These are phyloP conservation scores for Stenchaetothrips biformis DNA, from an alignment of 2,888 invertebrate genomes.

Conservation along the genomic window DNA sequence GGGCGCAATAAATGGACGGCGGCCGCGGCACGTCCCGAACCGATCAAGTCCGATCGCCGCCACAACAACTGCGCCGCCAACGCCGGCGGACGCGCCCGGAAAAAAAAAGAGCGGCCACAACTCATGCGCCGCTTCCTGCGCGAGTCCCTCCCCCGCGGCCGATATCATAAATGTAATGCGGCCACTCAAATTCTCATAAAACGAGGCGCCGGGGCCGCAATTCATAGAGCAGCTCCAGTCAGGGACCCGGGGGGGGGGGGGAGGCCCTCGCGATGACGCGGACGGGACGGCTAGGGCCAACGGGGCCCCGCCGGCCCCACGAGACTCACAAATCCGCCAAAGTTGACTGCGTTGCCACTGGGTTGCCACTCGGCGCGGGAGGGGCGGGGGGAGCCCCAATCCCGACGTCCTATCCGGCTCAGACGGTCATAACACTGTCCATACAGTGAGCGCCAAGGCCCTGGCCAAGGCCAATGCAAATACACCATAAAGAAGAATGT, in stretches of 20 bases:
- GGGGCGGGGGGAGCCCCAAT: background rate
- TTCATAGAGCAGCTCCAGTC: background rate
- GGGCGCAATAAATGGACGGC: no score
- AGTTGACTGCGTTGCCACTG: background rate
- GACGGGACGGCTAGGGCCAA: background rate
- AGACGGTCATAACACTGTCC: constrained; percentile 1
- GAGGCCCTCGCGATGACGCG: background rate
- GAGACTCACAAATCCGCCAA: constrained; percentile 19
- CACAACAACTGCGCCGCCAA: background rate
- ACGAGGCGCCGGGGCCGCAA: background rate
- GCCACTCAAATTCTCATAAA: background rate
- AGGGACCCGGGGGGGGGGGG: background rate
- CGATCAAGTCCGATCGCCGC: background rate
- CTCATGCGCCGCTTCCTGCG: background rate
- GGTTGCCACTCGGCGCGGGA: background rate
- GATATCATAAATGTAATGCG: background rate
- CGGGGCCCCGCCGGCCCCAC: constrained; percentile 3
- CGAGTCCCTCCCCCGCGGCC: background rate
- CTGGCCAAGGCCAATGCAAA: background rate
- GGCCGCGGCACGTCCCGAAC: background rate
- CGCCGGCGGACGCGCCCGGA: background rate
- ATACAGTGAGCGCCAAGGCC: background rate
- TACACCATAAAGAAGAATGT: background rate
- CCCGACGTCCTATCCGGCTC: background rate
- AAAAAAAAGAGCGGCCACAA: background rate